Evolutionary conservation across 2,797 vertebrate genomes (phyloP), one percentile per base, ranked within the genome.

Genomic region (Harpagifer antarcticus): DNA sequence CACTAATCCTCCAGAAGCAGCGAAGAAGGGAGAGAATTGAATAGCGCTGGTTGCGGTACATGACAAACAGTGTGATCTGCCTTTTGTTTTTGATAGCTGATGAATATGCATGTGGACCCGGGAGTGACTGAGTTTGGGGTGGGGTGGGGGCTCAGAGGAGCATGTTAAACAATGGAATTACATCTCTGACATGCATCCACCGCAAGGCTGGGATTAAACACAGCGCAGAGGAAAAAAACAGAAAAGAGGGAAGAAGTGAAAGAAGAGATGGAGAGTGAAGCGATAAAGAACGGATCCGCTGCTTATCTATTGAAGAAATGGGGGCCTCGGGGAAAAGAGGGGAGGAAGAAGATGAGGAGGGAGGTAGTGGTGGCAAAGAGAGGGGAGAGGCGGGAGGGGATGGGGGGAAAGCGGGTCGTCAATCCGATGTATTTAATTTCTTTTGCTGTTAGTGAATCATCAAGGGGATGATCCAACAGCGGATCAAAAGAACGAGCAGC

Each of bases 341-440:
- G 76, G 82, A 78, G 83, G 89, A 76, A 75, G 80, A 69, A 48
- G 88, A 85, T 74, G 85, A 85, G 79, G 86, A 78, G 86, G 75
- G 84, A 79, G 86, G 85, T 19, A 62, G 74, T 79, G 84, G 76
- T 75, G 82, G 79, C 8, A 59, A 79, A 81, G 80, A 79, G 73
- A 62, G 54, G 72, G 54, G 61, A 55, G 78, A 60, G 61, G 68
- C 12, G 33, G 43, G 67, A 59, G 50, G 75, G 67, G 53, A 54
- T 9, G 67, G 55, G 52, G 53, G 74, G 75, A 74, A 49, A 52
- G 79, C 23, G 55, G 82, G 81, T 84, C 84, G 86, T 93, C 92
- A 94, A 92, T 93, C 88, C 82, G 78, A 88, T 92, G 88, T 92
- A 93, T 94, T 95, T 92, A 93, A 93, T 95, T 95, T 95, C 87